These are phyloP conservation scores for Natrix natrix DNA, from an alignment of 2,797 vertebrate genomes.

Conservation along the genomic window DNA sequence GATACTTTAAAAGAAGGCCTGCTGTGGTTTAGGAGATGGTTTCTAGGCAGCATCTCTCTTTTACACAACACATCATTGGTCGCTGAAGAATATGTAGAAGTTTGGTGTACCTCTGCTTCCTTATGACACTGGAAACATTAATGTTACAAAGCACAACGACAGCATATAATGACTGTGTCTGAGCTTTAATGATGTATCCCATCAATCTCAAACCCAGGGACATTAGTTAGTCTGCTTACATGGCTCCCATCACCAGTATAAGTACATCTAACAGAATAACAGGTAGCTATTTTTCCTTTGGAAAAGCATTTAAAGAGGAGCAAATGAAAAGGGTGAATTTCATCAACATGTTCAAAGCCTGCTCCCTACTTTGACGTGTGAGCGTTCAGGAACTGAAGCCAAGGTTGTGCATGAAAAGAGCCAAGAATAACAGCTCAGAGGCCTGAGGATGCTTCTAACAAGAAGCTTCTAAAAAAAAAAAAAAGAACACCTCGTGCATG, in stretches of 20 bases:
- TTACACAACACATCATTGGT: conserved; percentile 28
- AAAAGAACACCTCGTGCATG: not conserved
- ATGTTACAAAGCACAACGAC: conserved; percentile 42
- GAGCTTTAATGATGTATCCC: conserved; percentile 57
- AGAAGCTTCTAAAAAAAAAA: not conserved
- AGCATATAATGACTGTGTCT: conserved; percentile 49
- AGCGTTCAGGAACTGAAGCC: not conserved
- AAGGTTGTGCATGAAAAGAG: not conserved
- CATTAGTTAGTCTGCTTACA: conserved; percentile 53
- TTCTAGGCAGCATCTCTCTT: conserved; percentile 36
- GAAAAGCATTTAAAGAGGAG: conserved; percentile 10
- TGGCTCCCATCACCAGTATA: not conserved
- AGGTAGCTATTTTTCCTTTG: conserved; percentile 2
- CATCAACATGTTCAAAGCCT: not conserved
- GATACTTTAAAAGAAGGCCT: conserved; percentile 15
- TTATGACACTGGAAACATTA: conserved; percentile 45
- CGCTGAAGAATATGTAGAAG: conserved; percentile 1
- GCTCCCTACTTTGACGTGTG: not conserved
- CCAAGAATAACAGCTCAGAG: not conserved
- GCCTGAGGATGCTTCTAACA: not conserved
- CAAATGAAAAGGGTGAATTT: fast-evolving
- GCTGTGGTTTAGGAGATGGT: conserved; percentile 19
- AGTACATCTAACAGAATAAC: conserved; percentile 31
- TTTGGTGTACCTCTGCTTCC: conserved; percentile 36
- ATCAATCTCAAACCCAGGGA: conserved; percentile 45